Percentiles rank a stretch among this genome's conserved stretches.
Evolutionary conservation across 2,113 vertebrate genomes (phyloP).

Genomic region (Aplodontia rufa): DNA sequence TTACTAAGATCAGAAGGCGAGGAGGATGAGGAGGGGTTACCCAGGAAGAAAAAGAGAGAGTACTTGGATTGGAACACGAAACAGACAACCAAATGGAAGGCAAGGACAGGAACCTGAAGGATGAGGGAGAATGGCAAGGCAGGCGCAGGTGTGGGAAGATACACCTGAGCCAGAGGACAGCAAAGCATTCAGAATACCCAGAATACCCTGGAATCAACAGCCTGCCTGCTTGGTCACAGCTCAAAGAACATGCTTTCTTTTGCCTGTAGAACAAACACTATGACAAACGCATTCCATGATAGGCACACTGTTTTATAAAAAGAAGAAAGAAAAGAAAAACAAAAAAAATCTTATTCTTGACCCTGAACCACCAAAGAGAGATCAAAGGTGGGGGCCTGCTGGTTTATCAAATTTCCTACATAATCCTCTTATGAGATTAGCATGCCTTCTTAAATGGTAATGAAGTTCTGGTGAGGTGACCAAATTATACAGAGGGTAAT

Average conservation of each 20-base stretch:
- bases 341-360: constrained; percentile 31
- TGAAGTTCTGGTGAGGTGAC: constrained; percentile 44
- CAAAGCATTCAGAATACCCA: not conserved
- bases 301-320: not conserved
- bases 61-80: not conserved
- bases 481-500: constrained; percentile 15
- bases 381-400: not conserved
- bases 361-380: constrained; percentile 28
- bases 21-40: not conserved
- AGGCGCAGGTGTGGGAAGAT: not conserved
- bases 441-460: constrained; percentile 62
- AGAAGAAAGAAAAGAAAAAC: no score
- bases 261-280: constrained; percentile 3
- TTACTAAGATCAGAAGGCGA: not conserved
- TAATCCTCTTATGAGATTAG: constrained; percentile 74
- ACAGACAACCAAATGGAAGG: not conserved
- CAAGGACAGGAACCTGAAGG: not conserved
- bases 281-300: not conserved
- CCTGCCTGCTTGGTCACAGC: not conserved
- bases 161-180: not conserved
- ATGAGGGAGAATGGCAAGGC: not conserved
- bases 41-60: not conserved
- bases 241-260: not conserved
- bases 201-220: not conserved
- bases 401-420: constrained; percentile 62